Evolutionary conservation across 2,888 invertebrate genomes (phyloP).

Genomic region (Cheiracanthium punctorium): DNA sequence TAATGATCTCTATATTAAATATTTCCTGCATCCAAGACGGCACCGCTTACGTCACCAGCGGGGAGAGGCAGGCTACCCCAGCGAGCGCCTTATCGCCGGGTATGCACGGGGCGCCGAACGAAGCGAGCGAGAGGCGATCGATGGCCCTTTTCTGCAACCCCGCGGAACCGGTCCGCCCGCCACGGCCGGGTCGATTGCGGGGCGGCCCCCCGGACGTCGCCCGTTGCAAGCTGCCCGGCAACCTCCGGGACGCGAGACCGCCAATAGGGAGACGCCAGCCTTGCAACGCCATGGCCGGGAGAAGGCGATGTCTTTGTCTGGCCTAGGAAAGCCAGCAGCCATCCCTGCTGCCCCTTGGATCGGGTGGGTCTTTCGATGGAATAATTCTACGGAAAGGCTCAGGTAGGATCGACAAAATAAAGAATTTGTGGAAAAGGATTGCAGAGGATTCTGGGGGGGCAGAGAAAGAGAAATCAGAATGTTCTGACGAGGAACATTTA

Average conservation of each 20-base stretch:
- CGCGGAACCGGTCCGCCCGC: conserved; percentile 42
- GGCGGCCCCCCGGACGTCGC: conserved; percentile 25
- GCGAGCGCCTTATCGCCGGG: not conserved
- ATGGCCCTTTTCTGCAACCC: conserved; percentile 44
- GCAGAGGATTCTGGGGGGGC: too few relatives aligned
- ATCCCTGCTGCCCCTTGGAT: too few relatives aligned
- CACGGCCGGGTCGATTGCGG: conserved; percentile 28
- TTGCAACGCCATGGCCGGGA: conserved; percentile 39
- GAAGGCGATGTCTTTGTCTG: conserved; percentile 29
- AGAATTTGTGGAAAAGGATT: too few relatives aligned
- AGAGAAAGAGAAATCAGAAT: too few relatives aligned
- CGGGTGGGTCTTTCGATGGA: too few relatives aligned
- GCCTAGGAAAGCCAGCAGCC: not conserved
- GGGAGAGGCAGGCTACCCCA: not conserved
- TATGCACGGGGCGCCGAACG: conserved; percentile 12
- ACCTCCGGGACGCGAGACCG: conserved; percentile 54
- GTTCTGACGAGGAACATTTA: too few relatives aligned
- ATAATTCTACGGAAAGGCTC: too few relatives aligned
- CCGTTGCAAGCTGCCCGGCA: conserved; percentile 53
- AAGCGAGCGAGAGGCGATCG: conserved; percentile 51
- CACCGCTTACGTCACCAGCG: not conserved
- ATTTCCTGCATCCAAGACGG: not conserved
- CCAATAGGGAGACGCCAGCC: conserved; percentile 37
- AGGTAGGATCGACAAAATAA: too few relatives aligned
- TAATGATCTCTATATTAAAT: not conserved